Conservation (phyloP, 2,888 invertebrate species). For the Meta bourneti region DNA sequence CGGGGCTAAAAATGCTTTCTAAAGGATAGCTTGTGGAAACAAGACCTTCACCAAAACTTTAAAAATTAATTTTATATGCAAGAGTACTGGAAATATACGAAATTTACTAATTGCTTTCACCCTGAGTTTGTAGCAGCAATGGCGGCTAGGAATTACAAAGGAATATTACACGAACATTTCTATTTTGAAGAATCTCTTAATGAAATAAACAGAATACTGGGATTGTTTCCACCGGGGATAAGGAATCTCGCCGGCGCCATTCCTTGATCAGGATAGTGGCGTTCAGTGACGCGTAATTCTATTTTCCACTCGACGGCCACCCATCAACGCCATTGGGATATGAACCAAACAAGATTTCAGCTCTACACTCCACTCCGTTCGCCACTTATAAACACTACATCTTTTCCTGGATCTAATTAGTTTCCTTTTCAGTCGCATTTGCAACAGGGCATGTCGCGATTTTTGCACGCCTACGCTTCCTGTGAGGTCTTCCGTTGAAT, state of each 20-base stretch:
- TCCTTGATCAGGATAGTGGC: conserved; percentile 35
- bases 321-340: conserved; percentile 50
- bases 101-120: too few relatives aligned
- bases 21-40: too few relatives aligned
- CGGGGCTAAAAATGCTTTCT: too few relatives aligned
- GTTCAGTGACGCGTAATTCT: conserved; percentile 57
- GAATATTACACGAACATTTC: not conserved
- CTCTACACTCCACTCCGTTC: not conserved
- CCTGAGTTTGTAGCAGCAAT: too few relatives aligned
- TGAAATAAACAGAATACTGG: not conserved
- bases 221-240: not conserved
- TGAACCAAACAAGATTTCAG: conserved; percentile 14
- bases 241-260: conserved; percentile 32
- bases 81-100: too few relatives aligned
- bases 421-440: not conserved
- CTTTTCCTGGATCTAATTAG: not conserved
- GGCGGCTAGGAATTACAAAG: too few relatives aligned
- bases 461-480: too few relatives aligned
- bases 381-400: conserved; percentile 6
- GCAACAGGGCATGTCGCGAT: not conserved
- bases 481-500: too few relatives aligned
- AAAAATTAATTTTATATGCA: too few relatives aligned
- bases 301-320: conserved; percentile 62
- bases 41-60: too few relatives aligned
- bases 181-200: not conserved